phyloP scores from a whole-genome alignment of 2,797 vertebrate genomes.

The Austrolebias charrua region DNA sequence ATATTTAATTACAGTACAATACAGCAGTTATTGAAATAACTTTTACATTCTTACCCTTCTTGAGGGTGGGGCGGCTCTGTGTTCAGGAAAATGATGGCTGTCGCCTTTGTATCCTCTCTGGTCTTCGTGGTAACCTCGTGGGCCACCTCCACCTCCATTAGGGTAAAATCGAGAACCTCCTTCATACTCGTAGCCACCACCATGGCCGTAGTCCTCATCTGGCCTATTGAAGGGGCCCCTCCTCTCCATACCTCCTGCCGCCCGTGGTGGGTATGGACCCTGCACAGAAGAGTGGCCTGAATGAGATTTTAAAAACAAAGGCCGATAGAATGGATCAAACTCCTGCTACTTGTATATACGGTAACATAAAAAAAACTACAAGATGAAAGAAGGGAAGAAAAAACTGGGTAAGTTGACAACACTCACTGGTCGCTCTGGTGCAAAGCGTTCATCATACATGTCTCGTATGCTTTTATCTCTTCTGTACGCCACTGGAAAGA shows the following conservation, averaged over 20 bases:
- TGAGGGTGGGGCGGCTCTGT: conserved; percentile 68
- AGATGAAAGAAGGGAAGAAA: neutral
- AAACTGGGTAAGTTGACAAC: neutral
- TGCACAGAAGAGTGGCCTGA: conserved; percentile 5
- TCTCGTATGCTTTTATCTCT: conserved; percentile 78
- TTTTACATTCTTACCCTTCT: conserved; percentile 67
- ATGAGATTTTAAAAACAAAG: no score
- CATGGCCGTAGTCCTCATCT: conserved; percentile 75
- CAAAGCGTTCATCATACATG: conserved; percentile 77
- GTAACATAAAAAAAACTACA: neutral
- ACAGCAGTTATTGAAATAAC: neutral
- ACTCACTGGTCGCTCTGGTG: conserved; percentile 73
- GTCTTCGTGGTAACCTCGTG: conserved; percentile 78
- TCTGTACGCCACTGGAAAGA: conserved; percentile 77
- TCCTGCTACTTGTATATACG: neutral
- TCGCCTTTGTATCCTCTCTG: conserved; percentile 75
- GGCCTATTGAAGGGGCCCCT: conserved; percentile 72
- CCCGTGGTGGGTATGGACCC: conserved; percentile 71
- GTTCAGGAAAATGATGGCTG: conserved; percentile 71
- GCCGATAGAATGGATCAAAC: no score
- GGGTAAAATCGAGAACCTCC: conserved; percentile 76
- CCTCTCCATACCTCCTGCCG: conserved; percentile 65
- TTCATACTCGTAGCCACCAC: conserved; percentile 75
- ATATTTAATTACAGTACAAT: neutral
- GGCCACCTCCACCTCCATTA: conserved; percentile 75